These are phyloP conservation scores for Lasioglossum pauxillum DNA, from an alignment of 2,888 invertebrate species.

Conservation along the genomic window DNA sequence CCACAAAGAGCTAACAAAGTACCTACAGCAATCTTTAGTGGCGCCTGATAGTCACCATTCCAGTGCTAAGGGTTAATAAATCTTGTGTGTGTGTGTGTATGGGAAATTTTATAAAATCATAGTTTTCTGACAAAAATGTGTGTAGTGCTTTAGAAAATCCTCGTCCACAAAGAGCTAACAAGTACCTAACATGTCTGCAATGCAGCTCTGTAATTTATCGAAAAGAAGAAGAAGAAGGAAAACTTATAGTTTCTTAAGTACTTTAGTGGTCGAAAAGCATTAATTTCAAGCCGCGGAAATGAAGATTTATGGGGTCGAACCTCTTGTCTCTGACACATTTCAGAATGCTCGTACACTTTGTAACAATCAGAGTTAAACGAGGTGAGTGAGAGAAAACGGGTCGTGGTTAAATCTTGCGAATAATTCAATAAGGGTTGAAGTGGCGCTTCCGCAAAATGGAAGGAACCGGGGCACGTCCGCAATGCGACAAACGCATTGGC, in stretches of 20 bases:
- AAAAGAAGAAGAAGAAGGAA: not conserved
- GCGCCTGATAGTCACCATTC: too few relatives aligned
- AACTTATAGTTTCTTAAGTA: not conserved
- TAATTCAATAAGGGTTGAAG: conserved; percentile 47
- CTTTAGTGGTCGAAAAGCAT: not conserved
- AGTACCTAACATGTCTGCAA: not conserved
- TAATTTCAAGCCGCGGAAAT: conserved; percentile 8
- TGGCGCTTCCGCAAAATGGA: conserved; percentile 23
- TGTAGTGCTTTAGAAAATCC: too few relatives aligned
- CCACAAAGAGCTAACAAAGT: too few relatives aligned
- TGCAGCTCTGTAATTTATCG: not conserved
- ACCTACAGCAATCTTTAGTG: too few relatives aligned
- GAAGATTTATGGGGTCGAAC: conserved; percentile 30
- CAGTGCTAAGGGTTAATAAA: too few relatives aligned
- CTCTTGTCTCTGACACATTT: conserved; percentile 37
- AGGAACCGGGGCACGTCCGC: conserved; percentile 13
- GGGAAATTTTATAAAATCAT: too few relatives aligned
- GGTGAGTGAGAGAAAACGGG: conserved; percentile 34
- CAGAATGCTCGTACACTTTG: conserved; percentile 27
- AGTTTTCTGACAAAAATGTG: not conserved
- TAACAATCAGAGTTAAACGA: conserved; percentile 55
- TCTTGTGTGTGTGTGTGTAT: too few relatives aligned
- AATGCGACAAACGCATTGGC: conserved; percentile 13
- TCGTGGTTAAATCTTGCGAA: conserved; percentile 53
- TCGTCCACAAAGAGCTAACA: not conserved